phyloP scores from a whole-genome alignment of 2,797 vertebrate genomes.

The Sebastes matsubarae region DNA sequence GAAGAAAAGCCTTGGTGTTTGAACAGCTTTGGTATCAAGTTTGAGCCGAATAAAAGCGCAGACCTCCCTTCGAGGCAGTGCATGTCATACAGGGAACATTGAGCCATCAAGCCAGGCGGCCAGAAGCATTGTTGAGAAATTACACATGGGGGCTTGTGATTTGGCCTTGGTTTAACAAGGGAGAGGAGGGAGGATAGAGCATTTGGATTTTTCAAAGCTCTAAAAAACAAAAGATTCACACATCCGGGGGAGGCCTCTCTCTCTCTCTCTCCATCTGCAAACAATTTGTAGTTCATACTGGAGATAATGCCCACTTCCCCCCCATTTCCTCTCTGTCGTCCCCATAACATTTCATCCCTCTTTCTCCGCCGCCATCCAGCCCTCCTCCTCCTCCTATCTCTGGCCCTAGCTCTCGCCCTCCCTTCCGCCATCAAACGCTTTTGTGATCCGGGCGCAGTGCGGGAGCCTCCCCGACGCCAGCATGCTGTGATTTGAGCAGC shows the following conservation, averaged over 20 bases:
- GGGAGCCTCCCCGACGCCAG: constrained; percentile 58
- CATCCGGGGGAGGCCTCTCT: constrained; percentile 56
- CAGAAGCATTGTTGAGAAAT: constrained; percentile 79
- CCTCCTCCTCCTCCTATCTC: constrained; percentile 32
- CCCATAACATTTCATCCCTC: constrained; percentile 45
- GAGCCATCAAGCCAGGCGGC: constrained; percentile 80
- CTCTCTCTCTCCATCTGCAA: constrained; percentile 58
- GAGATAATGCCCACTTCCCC: constrained; percentile 68
- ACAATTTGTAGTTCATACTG: constrained; percentile 74
- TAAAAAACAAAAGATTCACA: constrained; percentile 51
- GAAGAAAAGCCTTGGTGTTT: constrained; percentile 62
- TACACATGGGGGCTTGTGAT: constrained; percentile 70
- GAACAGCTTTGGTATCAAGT: constrained; percentile 77
- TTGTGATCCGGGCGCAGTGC: constrained; percentile 64
- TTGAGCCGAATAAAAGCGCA: constrained; percentile 76
- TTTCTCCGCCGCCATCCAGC: constrained; percentile 25
- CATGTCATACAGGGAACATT: constrained; percentile 78
- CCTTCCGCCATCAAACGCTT: constrained; percentile 68
- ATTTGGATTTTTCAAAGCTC: constrained; percentile 73
- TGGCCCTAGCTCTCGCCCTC: constrained; percentile 41
- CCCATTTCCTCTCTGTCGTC: constrained; percentile 46
- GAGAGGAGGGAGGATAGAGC: constrained; percentile 46
- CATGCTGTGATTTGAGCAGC: constrained; percentile 73
- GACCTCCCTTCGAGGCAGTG: constrained; percentile 74
- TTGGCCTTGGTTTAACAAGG: constrained; percentile 79